Conservation (phyloP, 2,797 vertebrate species). For the Phaenicophaeus curvirostris region DNA sequence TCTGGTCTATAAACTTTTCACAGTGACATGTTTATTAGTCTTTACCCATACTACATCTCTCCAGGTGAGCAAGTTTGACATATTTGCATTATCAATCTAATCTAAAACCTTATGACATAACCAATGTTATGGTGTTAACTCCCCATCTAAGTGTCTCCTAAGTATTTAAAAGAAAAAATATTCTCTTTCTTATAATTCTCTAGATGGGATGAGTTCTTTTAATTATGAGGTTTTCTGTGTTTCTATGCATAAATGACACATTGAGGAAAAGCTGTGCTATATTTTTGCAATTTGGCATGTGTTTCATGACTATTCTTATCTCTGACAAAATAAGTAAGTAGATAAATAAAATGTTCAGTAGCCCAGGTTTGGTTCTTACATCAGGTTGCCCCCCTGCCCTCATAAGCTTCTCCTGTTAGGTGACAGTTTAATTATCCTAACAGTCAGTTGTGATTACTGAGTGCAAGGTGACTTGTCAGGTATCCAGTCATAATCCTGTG, state of each 20-base stretch:
- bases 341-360: not conserved
- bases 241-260: not conserved
- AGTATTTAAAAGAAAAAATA: not conserved
- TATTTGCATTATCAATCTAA: slow-evolving; percentile 37
- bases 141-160: not conserved
- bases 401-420: not conserved
- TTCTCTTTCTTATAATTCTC: not conserved
- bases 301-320: not conserved
- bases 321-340: not conserved
- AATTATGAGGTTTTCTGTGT: not conserved
- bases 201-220: not conserved
- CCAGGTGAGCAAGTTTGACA: slow-evolving; percentile 35
- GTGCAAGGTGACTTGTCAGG: slow-evolving; percentile 14
- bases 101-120: not conserved
- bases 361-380: not conserved
- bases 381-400: not conserved
- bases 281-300: not conserved
- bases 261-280: not conserved
- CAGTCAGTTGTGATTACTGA: not conserved
- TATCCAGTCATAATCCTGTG: not conserved
- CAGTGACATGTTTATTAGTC: slow-evolving; percentile 67
- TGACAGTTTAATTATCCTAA: slow-evolving; percentile 53
- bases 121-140: not conserved
- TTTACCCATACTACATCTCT: slow-evolving; percentile 55
- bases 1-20: slow-evolving; percentile 67